phyloP scores from a whole-genome alignment of 2,888 invertebrate genomes.

The Sericinus montela region DNA sequence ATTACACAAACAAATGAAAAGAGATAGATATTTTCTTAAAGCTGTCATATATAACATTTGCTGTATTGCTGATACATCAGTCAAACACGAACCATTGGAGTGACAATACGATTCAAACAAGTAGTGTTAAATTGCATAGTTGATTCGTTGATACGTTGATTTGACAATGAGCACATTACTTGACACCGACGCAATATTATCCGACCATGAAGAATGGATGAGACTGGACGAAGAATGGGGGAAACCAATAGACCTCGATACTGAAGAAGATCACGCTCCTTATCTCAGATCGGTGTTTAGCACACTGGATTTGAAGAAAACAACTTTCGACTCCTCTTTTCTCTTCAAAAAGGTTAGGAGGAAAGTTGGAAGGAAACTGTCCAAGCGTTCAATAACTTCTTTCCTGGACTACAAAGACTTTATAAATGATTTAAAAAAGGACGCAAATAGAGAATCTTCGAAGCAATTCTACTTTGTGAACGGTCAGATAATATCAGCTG shows the following conservation, averaged over 20 bases:
- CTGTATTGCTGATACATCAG: not conserved
- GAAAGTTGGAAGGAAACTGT: slow-evolving; percentile 44
- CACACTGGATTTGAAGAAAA: slow-evolving; percentile 47
- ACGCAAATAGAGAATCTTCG: slow-evolving; percentile 32
- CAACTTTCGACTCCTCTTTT: slow-evolving; percentile 64
- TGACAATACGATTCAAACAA: slow-evolving; percentile 12
- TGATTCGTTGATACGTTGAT: not conserved
- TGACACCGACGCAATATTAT: slow-evolving; percentile 54
- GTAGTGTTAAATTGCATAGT: too few species aligned
- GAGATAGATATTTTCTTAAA: not conserved
- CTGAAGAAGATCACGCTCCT: slow-evolving; percentile 42
- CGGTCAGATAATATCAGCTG: slow-evolving; percentile 56
- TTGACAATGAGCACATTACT: slow-evolving; percentile 36
- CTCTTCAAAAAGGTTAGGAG: slow-evolving; percentile 50
- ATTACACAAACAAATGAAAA: slow-evolving; percentile 14
- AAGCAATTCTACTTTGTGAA: slow-evolving; percentile 51
- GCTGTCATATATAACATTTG: slow-evolving; percentile 1
- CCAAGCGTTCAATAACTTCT: slow-evolving; percentile 38
- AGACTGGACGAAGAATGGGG: slow-evolving; percentile 63
- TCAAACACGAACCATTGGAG: not conserved
- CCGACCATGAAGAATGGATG: slow-evolving; percentile 60
- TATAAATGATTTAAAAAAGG: slow-evolving; percentile 42
- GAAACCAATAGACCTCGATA: slow-evolving; percentile 58
- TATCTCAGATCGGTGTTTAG: slow-evolving; percentile 47
- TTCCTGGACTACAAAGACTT: slow-evolving; percentile 54